phyloP scores from a whole-genome alignment of 1,140 invertebrate genomes.

The Pemphigus obesinymphae region DNA sequence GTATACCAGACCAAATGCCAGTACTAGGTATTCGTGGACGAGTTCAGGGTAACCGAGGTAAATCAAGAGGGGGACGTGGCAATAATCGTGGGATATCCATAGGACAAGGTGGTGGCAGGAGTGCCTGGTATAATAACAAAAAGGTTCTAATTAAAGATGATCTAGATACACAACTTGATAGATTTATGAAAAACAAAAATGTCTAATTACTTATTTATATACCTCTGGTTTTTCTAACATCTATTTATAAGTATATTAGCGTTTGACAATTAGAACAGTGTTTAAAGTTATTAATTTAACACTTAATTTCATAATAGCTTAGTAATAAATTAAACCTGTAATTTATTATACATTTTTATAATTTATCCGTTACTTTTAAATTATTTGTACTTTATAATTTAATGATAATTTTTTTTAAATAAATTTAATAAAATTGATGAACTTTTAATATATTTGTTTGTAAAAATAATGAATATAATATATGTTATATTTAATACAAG shows the following conservation, averaged over 20 bases:
- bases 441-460: too few species aligned
- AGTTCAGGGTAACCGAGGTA: neutral
- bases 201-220: neutral
- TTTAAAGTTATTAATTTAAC: neutral
- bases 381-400: conserved; percentile 4
- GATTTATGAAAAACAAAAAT: conserved; percentile 29
- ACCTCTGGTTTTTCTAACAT: conserved; percentile 8
- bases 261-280: conserved; percentile 4
- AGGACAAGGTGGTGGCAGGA: conserved; percentile 12
- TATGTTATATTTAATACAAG: too few species aligned
- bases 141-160: conserved; percentile 35
- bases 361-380: conserved; percentile 22
- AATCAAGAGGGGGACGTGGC: conserved; percentile 11
- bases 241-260: conserved; percentile 24
- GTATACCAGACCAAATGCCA: neutral
- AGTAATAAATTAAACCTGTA: neutral
- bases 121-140: neutral
- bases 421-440: neutral
- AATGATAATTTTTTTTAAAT: neutral
- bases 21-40: conserved; percentile 18
- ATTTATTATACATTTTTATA: conserved; percentile 27
- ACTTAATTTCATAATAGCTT: neutral
- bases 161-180: conserved; percentile 41
- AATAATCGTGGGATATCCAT: neutral
- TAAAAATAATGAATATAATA: too few species aligned